Conservation (phyloP, 2,797 vertebrate genomes). For the Petrocephalus schoutedeni region DNA sequence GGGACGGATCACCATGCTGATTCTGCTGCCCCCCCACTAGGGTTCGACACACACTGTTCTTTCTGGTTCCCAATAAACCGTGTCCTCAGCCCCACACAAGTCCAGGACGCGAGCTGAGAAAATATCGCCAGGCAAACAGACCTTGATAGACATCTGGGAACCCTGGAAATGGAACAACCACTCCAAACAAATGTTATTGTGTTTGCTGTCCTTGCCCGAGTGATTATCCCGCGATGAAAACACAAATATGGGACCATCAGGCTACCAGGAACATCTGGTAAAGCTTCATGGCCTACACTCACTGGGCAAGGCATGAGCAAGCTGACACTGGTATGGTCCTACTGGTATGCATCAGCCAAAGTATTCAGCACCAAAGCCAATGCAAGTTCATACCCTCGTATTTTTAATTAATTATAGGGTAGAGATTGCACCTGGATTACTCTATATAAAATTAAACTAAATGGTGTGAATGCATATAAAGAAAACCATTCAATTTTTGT, state of each 20-base stretch:
- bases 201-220: background rate
- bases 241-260: background rate
- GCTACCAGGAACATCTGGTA: background rate
- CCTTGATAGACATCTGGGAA: background rate
- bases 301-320: background rate
- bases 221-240: conserved; percentile 3
- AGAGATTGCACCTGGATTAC: background rate
- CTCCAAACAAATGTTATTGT: background rate
- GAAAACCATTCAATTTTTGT: background rate
- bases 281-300: background rate
- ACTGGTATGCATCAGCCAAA: background rate
- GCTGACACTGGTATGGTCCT: background rate
- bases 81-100: background rate
- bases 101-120: background rate
- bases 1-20: background rate
- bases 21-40: background rate
- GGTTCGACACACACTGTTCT: background rate
- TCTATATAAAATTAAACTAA: background rate
- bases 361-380: background rate
- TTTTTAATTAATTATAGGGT: background rate
- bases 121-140: background rate
- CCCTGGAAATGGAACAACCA: background rate
- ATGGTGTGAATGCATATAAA: background rate
- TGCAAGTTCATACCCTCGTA: background rate
- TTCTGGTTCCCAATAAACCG: background rate